Base-by-base conservation (phyloP, 2,113 vertebrate species). In the Grallaria varia region DNA sequence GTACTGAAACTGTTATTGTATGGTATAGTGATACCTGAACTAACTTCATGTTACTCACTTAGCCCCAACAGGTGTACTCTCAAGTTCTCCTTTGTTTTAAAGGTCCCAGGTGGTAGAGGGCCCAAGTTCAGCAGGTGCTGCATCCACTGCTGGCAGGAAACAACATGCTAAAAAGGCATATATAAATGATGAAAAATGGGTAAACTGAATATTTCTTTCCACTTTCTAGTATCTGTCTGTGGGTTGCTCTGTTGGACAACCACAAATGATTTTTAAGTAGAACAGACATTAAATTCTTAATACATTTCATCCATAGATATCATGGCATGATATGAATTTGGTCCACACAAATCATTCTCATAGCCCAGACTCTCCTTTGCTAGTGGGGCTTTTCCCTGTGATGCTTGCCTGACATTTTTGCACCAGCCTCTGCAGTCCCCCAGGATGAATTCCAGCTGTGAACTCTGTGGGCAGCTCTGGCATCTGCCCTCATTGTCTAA, bases 1-100 rank as follows among this genome's bases (percentile, higher is more conserved):
- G 86, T 92, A 72, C 90, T 0, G 0, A 63, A 68, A 78, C 21
- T 67, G 56, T 67, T 90, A 55, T 1, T 0, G 52, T 27, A n/a
- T 14, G 30, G 56, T 14, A 28, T 4, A 73, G 71, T 1, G 6
- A 90, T 73, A 92, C 31, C 56, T 89, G 73, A 84, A 67, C 47
- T 63, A 50, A 86, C 37, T 44, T 71, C 37, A 47, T 40, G 78
- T 50, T 73, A 44, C 62, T 76, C 86, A 89, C 86, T 79, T 19
- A 42, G 60, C 31, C 66, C 12, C 20, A 71, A 1, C 20, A 35
- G 21, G 16, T 28, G 37, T 35, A 47, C 40, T 89, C 20, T 62
- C 56, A 45, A 60, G 18, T 76, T 76, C 42, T 71, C 85, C 63
- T 72, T 88, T 90, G 64, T 78, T 90, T 90, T 52, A 81, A 59